Base-by-base conservation (phyloP, 2,888 invertebrate species). In the Cheilosia soror region DNA sequence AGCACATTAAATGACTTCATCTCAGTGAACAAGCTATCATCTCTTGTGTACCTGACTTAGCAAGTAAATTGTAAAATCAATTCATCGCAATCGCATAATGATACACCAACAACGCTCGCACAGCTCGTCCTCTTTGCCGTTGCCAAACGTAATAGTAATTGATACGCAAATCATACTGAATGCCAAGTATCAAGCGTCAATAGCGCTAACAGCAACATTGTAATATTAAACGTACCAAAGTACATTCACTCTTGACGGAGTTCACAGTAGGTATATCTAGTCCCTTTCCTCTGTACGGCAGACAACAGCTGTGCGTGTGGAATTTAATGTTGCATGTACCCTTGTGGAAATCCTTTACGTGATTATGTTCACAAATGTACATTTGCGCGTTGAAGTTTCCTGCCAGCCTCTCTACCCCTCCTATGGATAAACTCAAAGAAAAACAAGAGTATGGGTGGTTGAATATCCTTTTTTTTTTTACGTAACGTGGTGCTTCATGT, bases 21-120 rank as follows among this genome's bases (percentile, higher is more conserved):
- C 31, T 40, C 25, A 44, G 40, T 33, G 53, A 63, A 44, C 53
- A 57, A 31, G 69, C 47, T 44, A 69, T 77, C 77, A 40, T 33
- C 60, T 63, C 20, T 15, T 25, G 37, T 55, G 69, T 71, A 78
- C 84, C 80, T 76, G 84, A 75, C 55, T 71, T 63, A 63, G 78
- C 55, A 80, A 84, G 75, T 71, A 84, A 80, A 84, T 84, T 80
- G 80, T 76, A 65, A 75, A 84, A 84, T 80, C 84, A 84, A 80
- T 84, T 75, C 69, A 58, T 80, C 53, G 75, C 80, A 80, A 53
- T 65, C 29, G 53, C 60, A 53, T 25, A 69, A 57, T 57, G 44
- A 47, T 37, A 71, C 58, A 37, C 33, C 31, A 29, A 27, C 9
- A n/a, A 55, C n/a, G n/a, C 15, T 42, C 7, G 20, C 31, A 31